These are phyloP conservation scores for Eugnorisma glareosa DNA, from an alignment of 2,888 invertebrate species.

Conservation along the genomic window DNA sequence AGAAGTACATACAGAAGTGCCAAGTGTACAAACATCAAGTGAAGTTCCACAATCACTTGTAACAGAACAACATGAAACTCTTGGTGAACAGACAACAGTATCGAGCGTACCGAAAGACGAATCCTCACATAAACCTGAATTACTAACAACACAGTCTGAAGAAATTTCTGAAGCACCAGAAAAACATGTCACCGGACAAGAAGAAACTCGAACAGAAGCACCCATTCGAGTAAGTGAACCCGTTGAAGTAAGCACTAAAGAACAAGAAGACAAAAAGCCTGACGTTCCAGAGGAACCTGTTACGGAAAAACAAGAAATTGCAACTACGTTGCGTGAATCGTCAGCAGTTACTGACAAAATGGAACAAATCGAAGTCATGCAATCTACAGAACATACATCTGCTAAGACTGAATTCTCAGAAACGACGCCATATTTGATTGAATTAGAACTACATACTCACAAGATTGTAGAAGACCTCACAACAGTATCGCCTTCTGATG, in stretches of 20 bases:
- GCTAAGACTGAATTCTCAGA: slow-evolving; percentile 65
- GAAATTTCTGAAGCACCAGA: slow-evolving; percentile 50
- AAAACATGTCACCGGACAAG: slow-evolving; percentile 9
- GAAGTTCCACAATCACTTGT: slow-evolving; percentile 56
- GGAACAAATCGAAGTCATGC: slow-evolving; percentile 27
- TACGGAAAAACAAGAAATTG: slow-evolving; percentile 50
- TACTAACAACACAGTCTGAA: slow-evolving; percentile 44
- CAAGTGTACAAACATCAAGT: slow-evolving; percentile 46
- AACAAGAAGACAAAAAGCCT: slow-evolving; percentile 37
- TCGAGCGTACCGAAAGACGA: slow-evolving; percentile 36
- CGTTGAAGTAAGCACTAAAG: slow-evolving; percentile 32
- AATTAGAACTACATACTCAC: slow-evolving; percentile 82
- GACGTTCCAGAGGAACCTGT: slow-evolving; percentile 28
- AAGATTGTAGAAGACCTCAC: slow-evolving; percentile 54
- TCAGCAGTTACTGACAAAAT: slow-evolving; percentile 26
- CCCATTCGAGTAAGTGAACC: slow-evolving; percentile 38
- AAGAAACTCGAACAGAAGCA: slow-evolving; percentile 35
- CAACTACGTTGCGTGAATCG: slow-evolving; percentile 34
- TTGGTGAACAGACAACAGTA: slow-evolving; percentile 31
- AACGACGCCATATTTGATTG: slow-evolving; percentile 79
- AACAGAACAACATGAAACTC: slow-evolving; percentile 45
- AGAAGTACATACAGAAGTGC: slow-evolving; percentile 47
- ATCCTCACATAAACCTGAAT: slow-evolving; percentile 43
- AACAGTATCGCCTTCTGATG: slow-evolving; percentile 28
- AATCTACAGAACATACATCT: slow-evolving; percentile 55